A percentile compares a stretch with the other conserved stretches of the same genome.
Evolutionary conservation across 2,797 vertebrate species (phyloP).

Genomic region (Bovichtus variegatus): DNA sequence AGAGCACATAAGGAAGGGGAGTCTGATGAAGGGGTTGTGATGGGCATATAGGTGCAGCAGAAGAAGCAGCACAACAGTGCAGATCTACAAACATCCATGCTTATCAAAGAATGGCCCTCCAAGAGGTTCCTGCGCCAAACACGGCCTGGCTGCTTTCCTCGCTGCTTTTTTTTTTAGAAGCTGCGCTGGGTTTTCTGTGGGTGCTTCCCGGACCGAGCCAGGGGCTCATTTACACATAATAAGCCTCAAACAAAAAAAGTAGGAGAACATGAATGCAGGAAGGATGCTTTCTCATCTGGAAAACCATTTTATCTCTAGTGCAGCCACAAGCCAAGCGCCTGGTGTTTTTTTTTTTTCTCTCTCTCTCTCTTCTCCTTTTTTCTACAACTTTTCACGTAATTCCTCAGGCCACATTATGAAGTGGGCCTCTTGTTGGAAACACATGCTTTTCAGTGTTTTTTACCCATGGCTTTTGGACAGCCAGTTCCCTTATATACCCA

Average conservation of each 20-base stretch:
- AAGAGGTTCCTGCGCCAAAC: slow-evolving; percentile 40
- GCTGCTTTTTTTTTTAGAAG: slow-evolving; percentile 20
- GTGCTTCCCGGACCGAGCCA: slow-evolving; percentile 23
- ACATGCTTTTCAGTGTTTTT: slow-evolving; percentile 52
- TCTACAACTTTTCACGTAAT: slow-evolving; percentile 40
- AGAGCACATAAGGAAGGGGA: not conserved
- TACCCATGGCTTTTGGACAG: slow-evolving; percentile 53
- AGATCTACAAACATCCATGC: slow-evolving; percentile 58
- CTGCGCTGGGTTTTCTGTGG: slow-evolving; percentile 12
- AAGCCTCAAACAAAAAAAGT: slow-evolving; percentile 28
- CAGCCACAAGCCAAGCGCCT: slow-evolving; percentile 8
- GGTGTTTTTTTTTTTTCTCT: not conserved
- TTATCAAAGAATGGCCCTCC: slow-evolving; percentile 62
- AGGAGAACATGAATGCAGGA: slow-evolving; percentile 19
- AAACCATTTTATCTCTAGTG: slow-evolving; percentile 27
- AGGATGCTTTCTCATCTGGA: slow-evolving; percentile 32
- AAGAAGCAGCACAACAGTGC: slow-evolving; percentile 57
- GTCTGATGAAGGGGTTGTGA: slow-evolving; percentile 36
- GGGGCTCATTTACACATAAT: slow-evolving; percentile 62
- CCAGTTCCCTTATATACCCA: slow-evolving; percentile 56
- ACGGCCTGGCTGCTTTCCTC: slow-evolving; percentile 31
- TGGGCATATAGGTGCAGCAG: slow-evolving; percentile 29
- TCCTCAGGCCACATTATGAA: slow-evolving; percentile 56
- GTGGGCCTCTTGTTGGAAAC: slow-evolving; percentile 66
- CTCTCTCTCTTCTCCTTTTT: slow-evolving; percentile 28